A percentile compares a stretch with the other conserved stretches of the same genome.
phyloP scores from a whole-genome alignment of 2,888 invertebrate genomes.

The Heteromyza rotundicornis region DNA sequence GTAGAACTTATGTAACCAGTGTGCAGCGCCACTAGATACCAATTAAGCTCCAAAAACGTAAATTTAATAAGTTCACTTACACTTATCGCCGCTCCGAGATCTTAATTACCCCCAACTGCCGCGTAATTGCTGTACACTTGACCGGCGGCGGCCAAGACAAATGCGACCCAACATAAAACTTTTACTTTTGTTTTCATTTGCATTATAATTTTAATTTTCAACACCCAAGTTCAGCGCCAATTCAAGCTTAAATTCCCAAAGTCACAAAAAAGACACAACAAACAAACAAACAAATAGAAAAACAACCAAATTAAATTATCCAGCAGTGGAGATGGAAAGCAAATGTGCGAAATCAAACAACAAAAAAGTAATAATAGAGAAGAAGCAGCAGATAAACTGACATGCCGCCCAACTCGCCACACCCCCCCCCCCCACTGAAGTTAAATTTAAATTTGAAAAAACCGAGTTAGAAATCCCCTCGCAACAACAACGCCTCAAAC shows the following conservation, averaged over 20 bases:
- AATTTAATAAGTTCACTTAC: conserved; percentile 17
- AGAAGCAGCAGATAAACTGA: no score
- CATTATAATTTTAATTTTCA: conserved; percentile 38
- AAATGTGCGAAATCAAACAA: conserved; percentile 8
- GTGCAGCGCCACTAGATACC: neutral
- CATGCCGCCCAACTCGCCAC: neutral
- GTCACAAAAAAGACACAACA: conserved; percentile 20
- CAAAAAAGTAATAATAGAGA: conserved; percentile 14
- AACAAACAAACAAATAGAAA: conserved; percentile 11
- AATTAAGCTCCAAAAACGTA: neutral
- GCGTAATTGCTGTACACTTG: conserved; percentile 14
- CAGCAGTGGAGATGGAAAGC: conserved; percentile 2
- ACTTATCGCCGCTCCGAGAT: conserved; percentile 1
- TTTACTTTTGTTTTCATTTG: conserved; percentile 46
- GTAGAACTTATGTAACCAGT: neutral
- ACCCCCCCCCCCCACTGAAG: no score
- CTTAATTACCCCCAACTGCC: conserved; percentile 17
- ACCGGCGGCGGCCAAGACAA: neutral
- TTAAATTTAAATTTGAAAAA: conserved; percentile 11
- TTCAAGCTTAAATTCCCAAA: neutral
- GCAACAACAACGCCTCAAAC: neutral
- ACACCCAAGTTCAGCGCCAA: conserved; percentile 46
- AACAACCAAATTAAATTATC: conserved; percentile 9
- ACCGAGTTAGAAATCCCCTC: neutral
- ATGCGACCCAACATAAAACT: conserved; percentile 39